phyloP scores from a whole-genome alignment of 2,797 vertebrate species.

The Acrocephalus scirpaceus region DNA sequence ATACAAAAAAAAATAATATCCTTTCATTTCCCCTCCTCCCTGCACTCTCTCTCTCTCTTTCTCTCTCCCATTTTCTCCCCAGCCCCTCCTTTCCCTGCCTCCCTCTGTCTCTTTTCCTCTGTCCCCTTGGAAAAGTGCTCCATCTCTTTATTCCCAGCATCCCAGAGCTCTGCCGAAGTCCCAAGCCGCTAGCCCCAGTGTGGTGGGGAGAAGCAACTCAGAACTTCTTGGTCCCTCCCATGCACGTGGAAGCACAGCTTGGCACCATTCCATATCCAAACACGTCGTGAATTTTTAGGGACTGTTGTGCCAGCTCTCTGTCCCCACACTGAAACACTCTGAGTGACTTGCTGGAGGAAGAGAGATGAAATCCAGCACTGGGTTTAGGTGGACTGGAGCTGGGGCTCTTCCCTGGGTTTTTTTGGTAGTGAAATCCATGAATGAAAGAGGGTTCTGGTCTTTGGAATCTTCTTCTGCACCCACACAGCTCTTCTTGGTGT shows the following conservation, averaged over 20 bases:
- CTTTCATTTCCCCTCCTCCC: constrained; percentile 89
- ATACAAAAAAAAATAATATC: constrained; percentile 99
- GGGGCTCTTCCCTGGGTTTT: fast-evolving
- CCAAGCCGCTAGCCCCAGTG: background rate
- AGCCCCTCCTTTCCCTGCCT: constrained; percentile 49
- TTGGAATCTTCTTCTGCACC: background rate
- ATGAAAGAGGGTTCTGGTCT: background rate
- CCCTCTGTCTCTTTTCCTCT: constrained; percentile 62
- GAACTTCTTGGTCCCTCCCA: constrained; percentile 4
- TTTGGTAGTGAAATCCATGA: background rate
- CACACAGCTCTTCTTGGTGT: background rate
- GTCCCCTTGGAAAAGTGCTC: constrained; percentile 76
- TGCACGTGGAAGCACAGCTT: fast-evolving
- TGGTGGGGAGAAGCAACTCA: background rate
- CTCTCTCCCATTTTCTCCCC: constrained; percentile 64
- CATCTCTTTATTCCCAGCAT: constrained; percentile 74
- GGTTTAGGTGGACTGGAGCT: background rate
- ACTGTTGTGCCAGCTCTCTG: background rate
- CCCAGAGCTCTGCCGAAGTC: constrained; percentile 62
- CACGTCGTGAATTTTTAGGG: background rate
- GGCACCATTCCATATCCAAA: background rate
- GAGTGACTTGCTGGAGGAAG: background rate
- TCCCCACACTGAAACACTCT: background rate
- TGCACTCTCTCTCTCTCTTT: constrained; percentile 67
- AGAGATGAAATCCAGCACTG: background rate